Evolutionary conservation across 1,140 invertebrate species (phyloP), one percentile per base, ranked within the genome.

Genomic region (Amphibalanus amphitrite): DNA sequence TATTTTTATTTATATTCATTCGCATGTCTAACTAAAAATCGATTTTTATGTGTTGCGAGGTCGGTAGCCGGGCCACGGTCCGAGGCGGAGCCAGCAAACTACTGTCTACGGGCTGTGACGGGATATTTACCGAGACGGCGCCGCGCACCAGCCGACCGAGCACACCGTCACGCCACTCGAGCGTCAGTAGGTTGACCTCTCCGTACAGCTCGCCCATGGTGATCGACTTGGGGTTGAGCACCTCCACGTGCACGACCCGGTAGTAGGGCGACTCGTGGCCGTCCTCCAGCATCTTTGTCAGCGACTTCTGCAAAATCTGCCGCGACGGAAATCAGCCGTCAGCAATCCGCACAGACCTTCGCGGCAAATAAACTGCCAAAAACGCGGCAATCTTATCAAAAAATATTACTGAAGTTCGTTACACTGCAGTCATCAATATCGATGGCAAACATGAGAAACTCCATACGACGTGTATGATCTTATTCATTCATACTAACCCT

Each of bases 221-320:
- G 67, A 97, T 91, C 4, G 92, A 87, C 82, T 97, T 97, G 0
- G 94, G 94, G 82, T 97, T 98, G 70, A 98, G 88, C 69, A 97
- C 90, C 70, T 88, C 92, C 77, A 87, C 93, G 78, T 95, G 89
- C 0, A 95, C 93, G 4, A 38, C 33, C 15, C 15, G 33, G 33
- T 38, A 38, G 33, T 38, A 38, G 33, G 33, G 33, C 33, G 33
- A 59, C 47, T 59, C 13, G 47, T 20, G 13, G 17, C 13, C 47
- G 47, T 59, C 20, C 47, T 59, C 47, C 13, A 23, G 1, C 47
- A 59, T 59, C 13, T 23, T 59, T 20, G 47, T 59, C 47, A 59
- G 47, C 47, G 47, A 13, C 33, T 38, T 13, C 20, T 23, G 47
- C 13, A 13, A 1, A 20, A 23, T 38, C 33, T 38, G 33, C 33